Conservation (phyloP, 2,888 invertebrate genomes). For the Allygus modestus region DNA sequence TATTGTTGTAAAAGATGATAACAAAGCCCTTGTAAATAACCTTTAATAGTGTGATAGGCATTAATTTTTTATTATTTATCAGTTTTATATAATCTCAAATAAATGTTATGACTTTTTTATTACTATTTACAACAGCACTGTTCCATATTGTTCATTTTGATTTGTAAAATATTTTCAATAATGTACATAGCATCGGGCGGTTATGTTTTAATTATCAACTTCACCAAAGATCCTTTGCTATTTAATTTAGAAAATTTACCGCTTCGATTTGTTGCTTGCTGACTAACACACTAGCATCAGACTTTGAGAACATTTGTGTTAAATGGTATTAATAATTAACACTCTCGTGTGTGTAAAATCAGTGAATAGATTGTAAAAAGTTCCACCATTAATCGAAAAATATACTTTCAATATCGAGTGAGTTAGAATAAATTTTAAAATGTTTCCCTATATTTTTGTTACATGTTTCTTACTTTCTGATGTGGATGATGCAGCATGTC, state of each 20-base stretch:
- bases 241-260: constrained; percentile 10
- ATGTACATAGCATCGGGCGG: constrained; percentile 3
- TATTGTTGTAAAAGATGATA: constrained; percentile 14
- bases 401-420: neutral
- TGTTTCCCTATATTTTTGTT: neutral
- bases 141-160: neutral
- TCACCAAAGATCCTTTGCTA: constrained; percentile 24
- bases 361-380: neutral
- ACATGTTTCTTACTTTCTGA: neutral
- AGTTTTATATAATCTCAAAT: neutral
- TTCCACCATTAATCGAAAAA: neutral
- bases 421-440: neutral
- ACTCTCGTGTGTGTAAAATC: constrained; percentile 7
- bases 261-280: constrained; percentile 23
- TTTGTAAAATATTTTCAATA: constrained; percentile 19
- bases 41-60: constrained; percentile 8
- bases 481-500: neutral
- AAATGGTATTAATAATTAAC: constrained; percentile 1
- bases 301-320: constrained; percentile 4
- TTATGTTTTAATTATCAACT: neutral
- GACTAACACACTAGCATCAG: constrained; percentile 12
- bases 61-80: neutral
- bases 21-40: constrained; percentile 13
- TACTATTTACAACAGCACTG: neutral
- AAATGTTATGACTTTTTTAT: neutral